phyloP scores from a whole-genome alignment of 2,797 vertebrate species.

The Centroberyx gerrardi region DNA sequence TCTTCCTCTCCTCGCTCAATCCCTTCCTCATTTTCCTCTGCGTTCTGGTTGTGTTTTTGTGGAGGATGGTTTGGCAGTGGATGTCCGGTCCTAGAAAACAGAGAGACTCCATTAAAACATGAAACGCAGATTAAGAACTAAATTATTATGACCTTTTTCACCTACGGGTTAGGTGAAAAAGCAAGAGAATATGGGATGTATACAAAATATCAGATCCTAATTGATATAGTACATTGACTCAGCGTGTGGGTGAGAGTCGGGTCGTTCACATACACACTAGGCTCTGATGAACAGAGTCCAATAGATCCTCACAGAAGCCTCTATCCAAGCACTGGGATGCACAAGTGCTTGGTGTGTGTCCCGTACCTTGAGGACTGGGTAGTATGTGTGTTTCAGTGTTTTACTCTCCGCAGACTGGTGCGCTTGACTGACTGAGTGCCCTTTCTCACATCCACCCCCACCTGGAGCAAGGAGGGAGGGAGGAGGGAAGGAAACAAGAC shows the following conservation, averaged over 20 bases:
- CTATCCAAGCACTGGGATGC: constrained; percentile 75
- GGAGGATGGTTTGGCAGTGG: constrained; percentile 91
- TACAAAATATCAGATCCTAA: neutral
- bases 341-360: constrained; percentile 71
- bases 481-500: constrained; percentile 77
- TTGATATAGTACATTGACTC: constrained; percentile 2
- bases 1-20: constrained; percentile 36
- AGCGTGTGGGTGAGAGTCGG: constrained; percentile 1
- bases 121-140: neutral
- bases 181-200: no score
- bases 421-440: constrained; percentile 94
- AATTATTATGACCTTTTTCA: neutral
- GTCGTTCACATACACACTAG: constrained; percentile 19
- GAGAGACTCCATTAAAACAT: constrained; percentile 11
- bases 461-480: constrained; percentile 83
- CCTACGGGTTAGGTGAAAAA: neutral
- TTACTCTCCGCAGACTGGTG: constrained; percentile 94
- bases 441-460: constrained; percentile 92
- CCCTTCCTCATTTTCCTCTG: constrained; percentile 70
- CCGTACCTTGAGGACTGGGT: constrained; percentile 83
- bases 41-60: constrained; percentile 80
- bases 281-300: constrained; percentile 32
- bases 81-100: constrained; percentile 89
- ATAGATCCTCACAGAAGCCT: constrained; percentile 39
- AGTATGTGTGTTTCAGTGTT: constrained; percentile 90